phyloP scores from a whole-genome alignment of 2,797 vertebrate species.

The Onychomys leucogaster region DNA sequence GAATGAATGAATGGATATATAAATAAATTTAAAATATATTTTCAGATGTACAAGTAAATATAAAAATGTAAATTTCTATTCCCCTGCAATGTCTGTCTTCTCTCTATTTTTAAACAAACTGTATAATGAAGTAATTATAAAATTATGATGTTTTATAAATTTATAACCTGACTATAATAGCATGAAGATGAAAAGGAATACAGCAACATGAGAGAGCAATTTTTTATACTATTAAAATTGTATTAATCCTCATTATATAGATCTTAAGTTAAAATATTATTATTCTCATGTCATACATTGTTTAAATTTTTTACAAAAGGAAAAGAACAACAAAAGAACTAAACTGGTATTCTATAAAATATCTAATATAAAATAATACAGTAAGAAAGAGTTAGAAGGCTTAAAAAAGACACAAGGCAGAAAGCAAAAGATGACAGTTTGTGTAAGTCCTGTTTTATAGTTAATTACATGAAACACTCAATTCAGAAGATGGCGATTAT shows the following conservation, averaged over 20 bases:
- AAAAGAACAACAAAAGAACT: neutral
- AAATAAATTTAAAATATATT: neutral
- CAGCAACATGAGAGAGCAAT: neutral
- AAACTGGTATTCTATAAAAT: neutral
- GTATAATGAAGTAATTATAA: neutral
- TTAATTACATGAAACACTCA: neutral
- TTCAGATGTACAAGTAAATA: neutral
- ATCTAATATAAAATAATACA: conserved; percentile 22
- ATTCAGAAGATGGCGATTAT: conserved; percentile 16
- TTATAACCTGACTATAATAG: neutral
- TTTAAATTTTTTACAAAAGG: conserved; percentile 2
- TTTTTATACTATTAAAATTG: neutral
- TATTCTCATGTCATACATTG: neutral
- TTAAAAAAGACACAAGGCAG: neutral
- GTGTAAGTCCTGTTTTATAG: neutral
- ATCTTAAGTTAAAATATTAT: conserved; percentile 36
- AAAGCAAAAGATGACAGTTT: neutral
- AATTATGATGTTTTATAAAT: neutral
- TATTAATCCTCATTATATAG: neutral
- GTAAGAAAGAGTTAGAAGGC: neutral
- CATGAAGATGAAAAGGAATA: neutral
- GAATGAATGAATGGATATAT: neutral
- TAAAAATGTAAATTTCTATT: neutral
- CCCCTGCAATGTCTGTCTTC: neutral
- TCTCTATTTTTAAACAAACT: conserved; percentile 22